Evolutionary conservation across 1,140 invertebrate genomes (phyloP).

Genomic region (Brachionus calyciflorus): DNA sequence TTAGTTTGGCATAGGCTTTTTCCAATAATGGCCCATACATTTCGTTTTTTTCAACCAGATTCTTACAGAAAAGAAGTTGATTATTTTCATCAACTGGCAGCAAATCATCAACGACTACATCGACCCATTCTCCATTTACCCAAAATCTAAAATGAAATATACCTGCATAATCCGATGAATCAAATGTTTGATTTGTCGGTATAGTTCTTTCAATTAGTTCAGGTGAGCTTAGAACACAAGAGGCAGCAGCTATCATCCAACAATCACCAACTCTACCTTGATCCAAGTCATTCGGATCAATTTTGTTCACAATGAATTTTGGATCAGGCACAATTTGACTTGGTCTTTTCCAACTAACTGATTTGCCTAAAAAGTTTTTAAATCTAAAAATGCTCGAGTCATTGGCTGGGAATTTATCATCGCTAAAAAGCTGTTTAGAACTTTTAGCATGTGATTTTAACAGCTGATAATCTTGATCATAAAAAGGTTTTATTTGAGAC

Average conservation of each 20-base stretch:
- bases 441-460: slow-evolving; percentile 7
- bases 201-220: slow-evolving; percentile 23
- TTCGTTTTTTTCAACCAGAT: slow-evolving; percentile 52
- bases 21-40: slow-evolving; percentile 64
- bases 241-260: slow-evolving; percentile 36
- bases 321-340: background rate
- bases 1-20: slow-evolving; percentile 63
- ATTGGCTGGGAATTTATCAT: slow-evolving; percentile 45
- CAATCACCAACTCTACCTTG: slow-evolving; percentile 46
- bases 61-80: slow-evolving; percentile 11
- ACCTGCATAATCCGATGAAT: slow-evolving; percentile 50
- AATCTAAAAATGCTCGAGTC: slow-evolving; percentile 15
- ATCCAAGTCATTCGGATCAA: slow-evolving; percentile 18
- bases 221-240: background rate
- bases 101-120: slow-evolving; percentile 61
- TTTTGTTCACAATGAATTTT: slow-evolving; percentile 37
- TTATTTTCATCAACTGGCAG: slow-evolving; percentile 54
- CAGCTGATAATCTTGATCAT: slow-evolving; percentile 33
- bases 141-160: slow-evolving; percentile 61
- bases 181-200: slow-evolving; percentile 34
- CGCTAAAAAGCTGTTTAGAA: slow-evolving; percentile 25
- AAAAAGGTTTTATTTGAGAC: slow-evolving; percentile 8
- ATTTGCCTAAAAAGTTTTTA: background rate
- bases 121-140: slow-evolving; percentile 62
- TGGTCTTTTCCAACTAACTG: slow-evolving; percentile 33